Percentiles rank a stretch among this genome's conserved stretches.
These are phyloP conservation scores for Melipona bicolor DNA, from an alignment of 2,888 invertebrate genomes.

Conservation along the genomic window DNA sequence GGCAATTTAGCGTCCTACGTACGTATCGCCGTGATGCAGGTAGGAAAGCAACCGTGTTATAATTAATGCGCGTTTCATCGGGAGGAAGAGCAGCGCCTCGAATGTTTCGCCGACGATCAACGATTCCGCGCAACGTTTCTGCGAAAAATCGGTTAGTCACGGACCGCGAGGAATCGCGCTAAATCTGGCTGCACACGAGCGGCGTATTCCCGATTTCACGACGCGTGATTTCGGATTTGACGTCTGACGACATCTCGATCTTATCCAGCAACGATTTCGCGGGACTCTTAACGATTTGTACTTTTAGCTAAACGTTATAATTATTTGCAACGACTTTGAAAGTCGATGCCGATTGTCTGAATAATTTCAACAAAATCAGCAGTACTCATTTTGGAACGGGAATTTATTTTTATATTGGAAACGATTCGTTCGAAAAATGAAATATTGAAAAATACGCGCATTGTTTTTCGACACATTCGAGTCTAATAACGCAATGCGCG, in stretches of 20 bases:
- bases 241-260: not conserved
- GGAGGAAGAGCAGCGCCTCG: no score
- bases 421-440: not conserved
- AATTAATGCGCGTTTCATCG: constrained; percentile 15
- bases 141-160: not conserved
- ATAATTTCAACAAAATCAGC: not conserved
- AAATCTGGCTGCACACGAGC: not conserved
- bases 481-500: not conserved
- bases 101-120: not conserved
- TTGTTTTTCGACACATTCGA: not conserved
- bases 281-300: not conserved
- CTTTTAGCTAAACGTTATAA: not conserved
- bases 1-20: constrained; percentile 32
- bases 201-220: not conserved
- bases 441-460: not conserved
- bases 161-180: not conserved
- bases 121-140: not conserved
- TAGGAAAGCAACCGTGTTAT: not conserved
- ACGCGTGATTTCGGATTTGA: not conserved
- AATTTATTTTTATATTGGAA: no score
- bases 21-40: not conserved
- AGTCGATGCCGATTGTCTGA: not conserved
- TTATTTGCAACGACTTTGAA: not conserved
- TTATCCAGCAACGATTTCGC: not conserved
- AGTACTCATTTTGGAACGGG: no score